Base-by-base conservation (phyloP, 2,888 invertebrate genomes). In the Phaedon cochleariae region DNA sequence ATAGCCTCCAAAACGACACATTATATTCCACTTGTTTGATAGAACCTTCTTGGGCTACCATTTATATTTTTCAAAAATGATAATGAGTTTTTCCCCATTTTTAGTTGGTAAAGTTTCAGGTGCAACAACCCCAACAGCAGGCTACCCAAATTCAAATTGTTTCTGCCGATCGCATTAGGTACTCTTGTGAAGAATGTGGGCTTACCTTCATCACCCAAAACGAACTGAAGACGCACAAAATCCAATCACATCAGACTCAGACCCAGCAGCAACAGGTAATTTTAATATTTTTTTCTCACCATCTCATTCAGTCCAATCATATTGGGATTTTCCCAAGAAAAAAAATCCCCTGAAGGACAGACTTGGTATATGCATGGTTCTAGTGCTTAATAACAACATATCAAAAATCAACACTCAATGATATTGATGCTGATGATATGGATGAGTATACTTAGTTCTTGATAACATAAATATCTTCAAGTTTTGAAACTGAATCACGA, bases 131-230 rank as follows among this genome's bases (percentile, higher is more conserved):
- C 5, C 80, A 78, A 60, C 81, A 80, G 37, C 84, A 83, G 65
- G 80, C 82, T 3, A 82, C 87, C 0, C 87, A 88, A 73, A 88
- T 88, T 71, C 88, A 88, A 81, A 88, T 88, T 45, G 87, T 88
- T 1, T 85, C 87, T 2, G 87, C 88, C 0, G 88, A 88, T 76
- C 75, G 84, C 9, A 84, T 84, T 54, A 73, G 83, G 51, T 83
- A 76, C 69, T 82, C 83, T 0, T 84, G 84, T 61, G 84, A 84
- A 64, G 84, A 84, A 72, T 84, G 84, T 65, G 84, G 84, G 1
- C 72, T 83, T 29, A 83, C 83, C 0, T 84, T 83, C 67, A 76
- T 74, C 31, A 82, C 82, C 1, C 84, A 84, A 64, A 73, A 78
- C 2, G 84, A 84, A 51, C 66, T 84, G 59, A 84, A 84, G 67